These are phyloP conservation scores for Lucinisca nassula DNA, from an alignment of 2,888 invertebrate genomes.

Conservation along the genomic window DNA sequence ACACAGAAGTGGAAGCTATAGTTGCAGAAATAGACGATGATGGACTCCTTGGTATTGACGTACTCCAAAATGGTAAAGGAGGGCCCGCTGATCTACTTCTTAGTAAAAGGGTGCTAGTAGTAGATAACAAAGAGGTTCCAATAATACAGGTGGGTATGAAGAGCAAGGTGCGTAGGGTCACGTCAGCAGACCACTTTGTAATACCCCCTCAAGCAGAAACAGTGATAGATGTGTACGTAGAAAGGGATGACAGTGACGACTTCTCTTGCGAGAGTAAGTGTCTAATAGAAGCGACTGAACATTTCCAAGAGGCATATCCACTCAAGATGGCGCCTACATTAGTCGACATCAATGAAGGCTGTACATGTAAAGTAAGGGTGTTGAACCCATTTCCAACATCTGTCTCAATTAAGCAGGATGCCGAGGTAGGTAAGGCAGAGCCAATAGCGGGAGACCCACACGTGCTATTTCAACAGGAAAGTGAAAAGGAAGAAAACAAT, in stretches of 20 bases:
- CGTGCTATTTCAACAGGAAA: too few species aligned
- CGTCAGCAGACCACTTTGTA: conserved; percentile 41
- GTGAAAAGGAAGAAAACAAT: too few species aligned
- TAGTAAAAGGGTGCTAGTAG: conserved; percentile 15
- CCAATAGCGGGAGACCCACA: too few species aligned
- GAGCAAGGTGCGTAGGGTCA: conserved; percentile 30
- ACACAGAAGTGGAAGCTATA: conserved; percentile 7
- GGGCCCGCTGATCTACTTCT: conserved; percentile 51
- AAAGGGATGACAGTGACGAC: conserved; percentile 39
- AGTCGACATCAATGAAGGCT: conserved; percentile 38
- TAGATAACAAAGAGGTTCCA: conserved; percentile 34
- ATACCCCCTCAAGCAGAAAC: conserved; percentile 54
- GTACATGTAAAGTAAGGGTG: conserved; percentile 55
- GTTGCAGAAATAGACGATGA: conserved; percentile 62
- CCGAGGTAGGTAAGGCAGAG: too few species aligned
- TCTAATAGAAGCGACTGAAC: conserved; percentile 51
- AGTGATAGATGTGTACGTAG: conserved; percentile 58
- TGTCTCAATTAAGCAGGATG: too few species aligned
- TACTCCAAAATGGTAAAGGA: conserved; percentile 23
- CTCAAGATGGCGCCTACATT: conserved; percentile 52
- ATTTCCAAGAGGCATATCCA: conserved; percentile 43
- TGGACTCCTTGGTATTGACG: conserved; percentile 49
- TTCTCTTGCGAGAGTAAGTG: background rate
- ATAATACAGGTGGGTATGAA: conserved; percentile 30
- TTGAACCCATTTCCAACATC: conserved; percentile 59